Evolutionary conservation across 2,797 vertebrate genomes (phyloP).

Genomic region (Oreortyx pictus): DNA sequence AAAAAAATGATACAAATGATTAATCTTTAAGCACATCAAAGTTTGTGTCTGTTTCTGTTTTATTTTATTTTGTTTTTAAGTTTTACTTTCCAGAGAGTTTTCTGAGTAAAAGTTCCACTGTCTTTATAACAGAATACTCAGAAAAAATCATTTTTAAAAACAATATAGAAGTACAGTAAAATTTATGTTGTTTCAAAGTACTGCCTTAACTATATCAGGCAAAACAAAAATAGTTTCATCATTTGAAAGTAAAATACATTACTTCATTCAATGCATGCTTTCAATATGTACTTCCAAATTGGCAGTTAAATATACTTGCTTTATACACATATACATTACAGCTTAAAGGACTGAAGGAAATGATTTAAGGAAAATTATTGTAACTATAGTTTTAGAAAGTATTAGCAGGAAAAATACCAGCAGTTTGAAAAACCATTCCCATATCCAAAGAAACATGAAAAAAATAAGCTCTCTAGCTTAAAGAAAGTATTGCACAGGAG

Average conservation of each 20-base stretch:
- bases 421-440: background rate
- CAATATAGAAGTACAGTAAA: background rate
- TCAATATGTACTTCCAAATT: background rate
- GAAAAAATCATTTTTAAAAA: background rate
- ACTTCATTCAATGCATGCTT: background rate
- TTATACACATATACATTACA: background rate
- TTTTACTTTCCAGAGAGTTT: background rate
- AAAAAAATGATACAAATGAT: background rate
- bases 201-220: background rate
- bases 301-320: background rate
- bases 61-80: background rate
- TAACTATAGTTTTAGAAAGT: background rate
- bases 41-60: background rate
- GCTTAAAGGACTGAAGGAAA: background rate
- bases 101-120: background rate
- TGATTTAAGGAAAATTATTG: background rate
- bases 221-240: background rate
- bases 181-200: background rate
- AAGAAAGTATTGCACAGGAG: conserved; percentile 39
- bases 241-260: background rate
- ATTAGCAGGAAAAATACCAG: background rate
- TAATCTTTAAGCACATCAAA: background rate
- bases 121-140: background rate
- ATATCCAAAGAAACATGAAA: background rate
- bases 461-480: conserved; percentile 12